Base-by-base conservation (phyloP, 2,888 invertebrate species). In the Lasius fuliginosus region DNA sequence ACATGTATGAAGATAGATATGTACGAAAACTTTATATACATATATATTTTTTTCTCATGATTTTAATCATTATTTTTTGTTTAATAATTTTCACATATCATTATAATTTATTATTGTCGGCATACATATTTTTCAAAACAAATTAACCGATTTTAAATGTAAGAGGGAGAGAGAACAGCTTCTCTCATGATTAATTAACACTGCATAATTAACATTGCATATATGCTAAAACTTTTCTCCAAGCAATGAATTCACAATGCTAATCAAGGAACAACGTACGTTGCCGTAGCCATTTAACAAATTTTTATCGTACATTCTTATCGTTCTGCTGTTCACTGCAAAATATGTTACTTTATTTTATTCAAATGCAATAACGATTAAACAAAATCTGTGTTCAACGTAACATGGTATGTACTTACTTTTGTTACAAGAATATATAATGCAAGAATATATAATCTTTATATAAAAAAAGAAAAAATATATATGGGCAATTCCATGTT, bases 301-400 rank as follows among this genome's bases (percentile, higher is more conserved):
- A 23, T 40, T 77, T 77, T 23, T 15, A 0, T 56, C 5, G n/a
- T 15, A 23, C 27, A 40, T 75, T 64, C 6, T 23, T 33, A 62
- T 62, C 62, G 4, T 56, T 67, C 1, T 1, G 12, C 5, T 42
- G n/a, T 75, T 60, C 15, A 4, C n/a, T 23, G 53, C n/a, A 53
- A 67, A 53, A 46, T 23, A 65, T 75, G 49, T 75, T 75, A 68
- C 30, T 84, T 9, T n/a, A 68, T 49, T 65, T 83, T 58, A 56
- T 85, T 76, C 49, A 46, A 65, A 83, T 65, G 79, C 74, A 53
- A 56, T 23, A 30, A 18, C 82, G 84, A 74, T 88, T 86, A 85
- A 90, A 88, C 86, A 62, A 87, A 83, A 82, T 27, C 40, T 60
- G n/a, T 6, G 8, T 49, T 75, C 23, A 23, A 36, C 11, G 18